Evolutionary conservation across 2,888 invertebrate genomes (phyloP).

Genomic region (Cephalotes varians): DNA sequence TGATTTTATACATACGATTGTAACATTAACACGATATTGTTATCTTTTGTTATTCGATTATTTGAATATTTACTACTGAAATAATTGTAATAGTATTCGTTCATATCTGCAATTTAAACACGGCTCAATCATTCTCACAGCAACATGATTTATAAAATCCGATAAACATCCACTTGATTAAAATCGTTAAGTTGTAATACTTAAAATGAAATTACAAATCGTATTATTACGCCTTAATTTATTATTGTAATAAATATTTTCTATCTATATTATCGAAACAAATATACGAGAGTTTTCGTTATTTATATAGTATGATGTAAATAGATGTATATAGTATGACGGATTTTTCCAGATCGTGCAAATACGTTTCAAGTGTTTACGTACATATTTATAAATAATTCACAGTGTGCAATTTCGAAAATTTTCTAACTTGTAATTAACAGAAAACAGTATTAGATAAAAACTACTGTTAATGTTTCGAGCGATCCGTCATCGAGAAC

Average conservation of each 20-base stretch:
- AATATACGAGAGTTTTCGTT: neutral
- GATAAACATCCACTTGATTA: conserved; percentile 14
- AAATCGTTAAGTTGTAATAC: conserved; percentile 21
- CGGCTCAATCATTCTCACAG: neutral
- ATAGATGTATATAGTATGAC: neutral
- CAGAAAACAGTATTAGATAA: conserved; percentile 48
- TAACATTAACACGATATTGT: neutral
- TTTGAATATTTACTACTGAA: conserved; percentile 9
- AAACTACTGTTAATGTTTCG: conserved; percentile 64
- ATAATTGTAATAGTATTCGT: conserved; percentile 3
- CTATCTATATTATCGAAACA: neutral
- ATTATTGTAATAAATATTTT: conserved; percentile 34
- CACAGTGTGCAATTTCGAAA: neutral
- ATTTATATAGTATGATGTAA: neutral
- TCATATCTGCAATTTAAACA: conserved; percentile 3
- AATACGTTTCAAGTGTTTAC: conserved; percentile 17
- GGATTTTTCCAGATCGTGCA: conserved; percentile 8
- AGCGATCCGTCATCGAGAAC: conserved; percentile 57
- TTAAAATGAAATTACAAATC: conserved; percentile 18
- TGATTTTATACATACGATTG: neutral
- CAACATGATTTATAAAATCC: neutral
- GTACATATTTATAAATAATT: neutral
- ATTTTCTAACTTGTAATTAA: conserved; percentile 44
- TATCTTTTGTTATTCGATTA: neutral
- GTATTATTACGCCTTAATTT: conserved; percentile 26